Percentiles rank a stretch among this genome's conserved stretches.
Conservation (phyloP, 2,113 vertebrate species). For the Odocoileus hemionus region DNA sequence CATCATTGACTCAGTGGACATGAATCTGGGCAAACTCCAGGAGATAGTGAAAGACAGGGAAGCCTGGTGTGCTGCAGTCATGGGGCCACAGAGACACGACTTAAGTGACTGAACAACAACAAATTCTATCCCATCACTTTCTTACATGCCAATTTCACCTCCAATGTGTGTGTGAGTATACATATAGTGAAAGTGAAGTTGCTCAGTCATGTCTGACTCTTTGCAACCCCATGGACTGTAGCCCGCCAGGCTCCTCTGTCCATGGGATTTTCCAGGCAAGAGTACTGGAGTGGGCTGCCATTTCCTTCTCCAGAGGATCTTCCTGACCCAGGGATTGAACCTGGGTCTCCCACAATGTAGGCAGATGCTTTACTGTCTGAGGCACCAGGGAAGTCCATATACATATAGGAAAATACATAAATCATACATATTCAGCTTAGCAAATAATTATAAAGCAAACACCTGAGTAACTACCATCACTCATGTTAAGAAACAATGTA, state of each 20-base stretch:
- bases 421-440: background rate
- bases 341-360: too few relatives aligned
- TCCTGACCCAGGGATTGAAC: too few relatives aligned
- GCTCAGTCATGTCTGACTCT: too few relatives aligned
- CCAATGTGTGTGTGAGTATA: background rate
- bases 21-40: background rate
- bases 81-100: background rate
- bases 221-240: too few relatives aligned
- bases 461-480: background rate
- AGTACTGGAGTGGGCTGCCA: too few relatives aligned
- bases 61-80: background rate
- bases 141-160: background rate
- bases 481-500: background rate
- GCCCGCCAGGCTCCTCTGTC: too few relatives aligned
- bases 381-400: too few relatives aligned
- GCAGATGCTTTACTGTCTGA: too few relatives aligned
- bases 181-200: too few relatives aligned
- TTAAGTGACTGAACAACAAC: background rate
- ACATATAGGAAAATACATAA: background rate
- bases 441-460: background rate
- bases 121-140: background rate
- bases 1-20: background rate
- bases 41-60: background rate
- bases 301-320: too few relatives aligned
- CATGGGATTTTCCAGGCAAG: too few relatives aligned